Base-by-base conservation (phyloP, 2,797 vertebrate genomes). In the Craterocephalus amniculus region DNA sequence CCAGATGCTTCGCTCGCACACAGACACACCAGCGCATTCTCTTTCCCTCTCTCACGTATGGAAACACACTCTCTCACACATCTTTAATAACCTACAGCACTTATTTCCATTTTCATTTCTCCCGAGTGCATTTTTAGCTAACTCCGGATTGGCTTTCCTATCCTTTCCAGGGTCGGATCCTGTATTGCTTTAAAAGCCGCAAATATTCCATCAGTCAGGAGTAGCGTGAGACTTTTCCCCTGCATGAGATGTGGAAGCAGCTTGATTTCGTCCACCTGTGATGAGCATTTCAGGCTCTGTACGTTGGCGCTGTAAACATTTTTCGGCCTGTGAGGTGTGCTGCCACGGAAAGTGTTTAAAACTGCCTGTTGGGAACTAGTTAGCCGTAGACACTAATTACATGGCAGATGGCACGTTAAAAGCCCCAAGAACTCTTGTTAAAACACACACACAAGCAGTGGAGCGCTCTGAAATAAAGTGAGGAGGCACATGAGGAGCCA, bases 1-100 rank as follows among this genome's bases (percentile, higher is more conserved):
- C 92, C 93, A 93, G 92, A 94, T 94, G 93, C 58, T 63, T 80
- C 52, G 55, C 71, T 71, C 69, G 59, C 76, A 74, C 76, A 65
- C 27, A 77, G 69, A 78, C 45, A 36, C 54, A 82, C 80, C 68
- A 60, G 84, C 78, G 83, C 79, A 51, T 45, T 56, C 73, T 72
- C 29, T 70, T 52, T 63, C 40, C 49, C 58, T 70, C 58, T 70
- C 67, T 78, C 79, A 64, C 71, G 18, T 66, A 76, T 70, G 27
- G 77, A 55, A 63, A 51, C 67, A 65, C 65, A 32, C 71, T 69
- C 62, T 49, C 61, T 57, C 76, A 76, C 76, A 72, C 80, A 85
- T 82, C 78, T 87, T 82, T 70, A 71, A 77, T 60, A 64, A 78
- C 64, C 72, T 31, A 55, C 61, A 51, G 66, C 78, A 69, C 74